Conservation (phyloP, 2,113 vertebrate genomes). For the Aphyosemion australe region DNA sequence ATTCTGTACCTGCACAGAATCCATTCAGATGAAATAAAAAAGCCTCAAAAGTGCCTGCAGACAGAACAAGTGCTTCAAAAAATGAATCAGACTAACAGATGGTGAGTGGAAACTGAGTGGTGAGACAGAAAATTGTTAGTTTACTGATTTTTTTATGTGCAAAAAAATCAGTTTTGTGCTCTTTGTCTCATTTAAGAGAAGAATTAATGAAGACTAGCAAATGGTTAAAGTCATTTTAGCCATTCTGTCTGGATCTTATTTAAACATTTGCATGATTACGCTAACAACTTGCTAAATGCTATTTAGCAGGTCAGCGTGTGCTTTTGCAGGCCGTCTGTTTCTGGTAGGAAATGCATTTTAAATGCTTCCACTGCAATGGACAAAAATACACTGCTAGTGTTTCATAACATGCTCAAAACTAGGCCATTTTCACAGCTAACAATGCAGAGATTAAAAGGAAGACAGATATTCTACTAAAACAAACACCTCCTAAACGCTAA, state of each 20-base stretch:
- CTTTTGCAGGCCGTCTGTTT: slow-evolving; percentile 30
- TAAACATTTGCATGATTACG: slow-evolving; percentile 23
- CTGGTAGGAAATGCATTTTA: slow-evolving; percentile 42
- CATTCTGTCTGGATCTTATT: neutral
- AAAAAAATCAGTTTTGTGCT: no score
- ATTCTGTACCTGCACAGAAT: no score
- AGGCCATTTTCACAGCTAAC: slow-evolving; percentile 41
- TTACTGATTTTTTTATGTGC: no score
- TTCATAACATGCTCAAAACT: slow-evolving; percentile 50
- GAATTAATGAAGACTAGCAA: no score
- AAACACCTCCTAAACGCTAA: slow-evolving; percentile 19
- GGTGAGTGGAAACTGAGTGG: no score
- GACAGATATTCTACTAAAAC: slow-evolving; percentile 32
- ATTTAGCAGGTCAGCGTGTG: slow-evolving; percentile 33
- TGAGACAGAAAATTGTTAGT: no score
- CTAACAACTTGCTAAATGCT: slow-evolving; percentile 21
- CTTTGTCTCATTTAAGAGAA: no score
- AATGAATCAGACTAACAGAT: no score
- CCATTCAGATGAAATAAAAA: no score
- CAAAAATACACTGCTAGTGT: slow-evolving; percentile 52
- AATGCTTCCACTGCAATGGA: slow-evolving; percentile 39
- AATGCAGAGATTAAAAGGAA: slow-evolving; percentile 51
- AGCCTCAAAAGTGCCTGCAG: no score
- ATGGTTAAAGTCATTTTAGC: no score
- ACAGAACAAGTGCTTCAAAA: no score